phyloP scores from a whole-genome alignment of 2,113 vertebrate genomes.

The Phyllopteryx taeniolatus region DNA sequence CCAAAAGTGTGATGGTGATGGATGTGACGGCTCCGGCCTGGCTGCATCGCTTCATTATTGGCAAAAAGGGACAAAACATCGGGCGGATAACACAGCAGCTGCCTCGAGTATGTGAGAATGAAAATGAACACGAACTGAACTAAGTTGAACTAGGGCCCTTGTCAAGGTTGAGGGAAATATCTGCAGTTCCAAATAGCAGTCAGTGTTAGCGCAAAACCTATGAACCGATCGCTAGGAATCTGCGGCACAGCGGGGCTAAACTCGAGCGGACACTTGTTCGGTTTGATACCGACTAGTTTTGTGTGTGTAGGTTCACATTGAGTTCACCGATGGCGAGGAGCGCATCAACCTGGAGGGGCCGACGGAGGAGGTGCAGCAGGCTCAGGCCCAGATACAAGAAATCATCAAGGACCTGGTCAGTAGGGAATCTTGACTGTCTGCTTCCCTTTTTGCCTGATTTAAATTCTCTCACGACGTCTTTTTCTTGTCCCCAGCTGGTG shows the following conservation, averaged over 20 bases:
- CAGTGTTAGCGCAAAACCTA: too few relatives aligned
- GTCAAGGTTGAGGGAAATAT: too few relatives aligned
- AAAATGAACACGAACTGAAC: background rate
- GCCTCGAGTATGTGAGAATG: constrained; percentile 63
- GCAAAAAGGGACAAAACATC: constrained; percentile 80
- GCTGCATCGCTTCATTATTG: constrained; percentile 83
- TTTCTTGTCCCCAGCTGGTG: constrained; percentile 62
- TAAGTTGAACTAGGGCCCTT: too few relatives aligned
- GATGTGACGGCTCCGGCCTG: constrained; percentile 77
- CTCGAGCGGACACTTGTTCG: background rate
- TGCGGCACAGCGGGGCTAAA: too few relatives aligned
- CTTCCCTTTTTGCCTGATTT: background rate
- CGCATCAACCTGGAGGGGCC: constrained; percentile 78
- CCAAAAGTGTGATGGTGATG: constrained; percentile 75
- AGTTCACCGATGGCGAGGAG: constrained; percentile 80
- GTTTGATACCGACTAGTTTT: background rate
- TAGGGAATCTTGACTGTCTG: background rate
- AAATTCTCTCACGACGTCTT: background rate
- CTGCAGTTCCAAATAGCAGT: too few relatives aligned
- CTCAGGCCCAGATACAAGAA: constrained; percentile 76
- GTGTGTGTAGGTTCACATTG: constrained; percentile 72
- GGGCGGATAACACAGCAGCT: constrained; percentile 77
- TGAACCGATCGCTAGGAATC: too few relatives aligned
- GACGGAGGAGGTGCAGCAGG: constrained; percentile 75
- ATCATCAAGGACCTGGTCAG: constrained; percentile 79